Base-by-base conservation (phyloP, 1,140 invertebrate species). In the Bradysia coprophila region DNA sequence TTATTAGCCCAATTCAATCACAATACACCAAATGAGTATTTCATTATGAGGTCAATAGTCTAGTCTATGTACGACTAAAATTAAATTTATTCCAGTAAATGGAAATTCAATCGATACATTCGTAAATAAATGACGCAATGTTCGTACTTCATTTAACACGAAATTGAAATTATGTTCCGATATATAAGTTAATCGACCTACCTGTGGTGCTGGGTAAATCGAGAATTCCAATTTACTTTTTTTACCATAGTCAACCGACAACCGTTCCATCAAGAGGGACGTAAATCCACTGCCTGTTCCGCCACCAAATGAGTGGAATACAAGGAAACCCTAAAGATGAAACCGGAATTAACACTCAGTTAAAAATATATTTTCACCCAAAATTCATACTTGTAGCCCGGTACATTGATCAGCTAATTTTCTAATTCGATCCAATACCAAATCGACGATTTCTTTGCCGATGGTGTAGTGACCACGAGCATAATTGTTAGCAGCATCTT, bases 381-480 rank as follows among this genome's bases (percentile, higher is more conserved):
- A 38, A 40, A 18, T 21, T 74, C 38, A 51, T 42, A 76, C 76
- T 64, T 84, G 79, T 2, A 84, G 66, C 31, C 81, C 81, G 11
- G 78, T 84, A 54, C 81, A 83, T 53, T 81, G 75, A 57, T 85
- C 81, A 18, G 80, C 75, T 40, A 81, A 56, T 53, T 79, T 80
- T 21, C 78, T 66, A 46, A 81, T 68, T 11, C 80, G 67, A 55
- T 87, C 83, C 24, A 86, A 59, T 1, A 87, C 82, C 6, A 82
- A 59, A 51, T 86, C 82, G 2, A 88, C 78, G 46, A 87, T 79
- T 64, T 84, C 85, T 57, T 81, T 86, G 50, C 84, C 84, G 51
- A 88, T 83, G 45, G 83, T 88, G 65, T 88, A 88, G 64, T 88
- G 83, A 23, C 84, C 84, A 22, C 84, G 64, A 8, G 81, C 82